A percentile compares a stretch with the other conserved stretches of the same genome.
phyloP scores from a whole-genome alignment of 1,140 invertebrate genomes.

The Scaptomyza pallida region DNA sequence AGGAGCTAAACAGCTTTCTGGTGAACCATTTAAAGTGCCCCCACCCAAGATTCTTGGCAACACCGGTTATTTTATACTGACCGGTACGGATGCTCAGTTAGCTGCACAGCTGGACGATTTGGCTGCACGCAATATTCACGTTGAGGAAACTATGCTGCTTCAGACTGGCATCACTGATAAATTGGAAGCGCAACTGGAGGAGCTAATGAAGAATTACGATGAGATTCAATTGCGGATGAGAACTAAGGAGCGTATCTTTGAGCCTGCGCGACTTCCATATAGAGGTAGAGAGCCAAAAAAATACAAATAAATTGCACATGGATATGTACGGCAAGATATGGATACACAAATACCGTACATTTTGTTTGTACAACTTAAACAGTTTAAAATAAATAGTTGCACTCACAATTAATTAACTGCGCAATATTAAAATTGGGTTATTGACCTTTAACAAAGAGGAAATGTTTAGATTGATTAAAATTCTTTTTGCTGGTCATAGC shows the following conservation, averaged over 20 bases:
- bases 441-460: too few relatives aligned
- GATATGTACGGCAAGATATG: too few relatives aligned
- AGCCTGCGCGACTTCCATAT: not conserved
- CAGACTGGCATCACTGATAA: conserved; percentile 13
- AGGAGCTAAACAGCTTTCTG: conserved; percentile 1
- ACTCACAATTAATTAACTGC: too few relatives aligned
- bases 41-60: conserved; percentile 30
- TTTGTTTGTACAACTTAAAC: too few relatives aligned
- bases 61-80: conserved; percentile 48
- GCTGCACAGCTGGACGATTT: conserved; percentile 27
- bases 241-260: conserved; percentile 27
- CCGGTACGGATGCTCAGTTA: conserved; percentile 45
- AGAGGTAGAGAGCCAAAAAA: conserved; percentile 13
- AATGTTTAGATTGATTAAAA: too few relatives aligned
- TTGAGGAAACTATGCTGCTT: conserved; percentile 15
- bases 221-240: conserved; percentile 37
- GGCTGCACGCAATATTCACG: not conserved
- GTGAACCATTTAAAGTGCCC: not conserved
- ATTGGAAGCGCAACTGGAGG: conserved; percentile 41
- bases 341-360: not conserved
- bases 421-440: too few relatives aligned
- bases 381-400: too few relatives aligned
- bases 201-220: conserved; percentile 14
- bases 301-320: conserved; percentile 16
- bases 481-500: too few relatives aligned